Evolutionary conservation across 2,888 invertebrate genomes (phyloP).

Genomic region (Spicauda simplicius): DNA sequence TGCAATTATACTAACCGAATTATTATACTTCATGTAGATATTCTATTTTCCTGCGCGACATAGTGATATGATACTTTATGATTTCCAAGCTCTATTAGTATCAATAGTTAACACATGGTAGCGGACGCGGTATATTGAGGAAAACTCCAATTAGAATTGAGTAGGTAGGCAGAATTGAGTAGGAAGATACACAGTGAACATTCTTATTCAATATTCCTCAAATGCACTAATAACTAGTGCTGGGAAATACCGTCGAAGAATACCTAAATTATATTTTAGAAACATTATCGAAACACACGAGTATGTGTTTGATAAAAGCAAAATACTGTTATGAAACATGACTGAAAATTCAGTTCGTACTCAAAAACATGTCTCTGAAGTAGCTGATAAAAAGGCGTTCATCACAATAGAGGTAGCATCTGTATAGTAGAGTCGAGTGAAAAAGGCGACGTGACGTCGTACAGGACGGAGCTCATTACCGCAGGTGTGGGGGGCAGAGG

Average conservation of each 20-base stretch:
- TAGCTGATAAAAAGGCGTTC: not conserved
- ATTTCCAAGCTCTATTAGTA: not conserved
- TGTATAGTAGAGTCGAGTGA: slow-evolving; percentile 43
- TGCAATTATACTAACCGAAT: not conserved
- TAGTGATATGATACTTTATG: not conserved
- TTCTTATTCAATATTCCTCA: not conserved
- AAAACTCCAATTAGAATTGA: not conserved
- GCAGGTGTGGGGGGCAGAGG: slow-evolving; percentile 50
- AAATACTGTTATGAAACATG: not conserved
- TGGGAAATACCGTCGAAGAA: not conserved
- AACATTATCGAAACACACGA: not conserved
- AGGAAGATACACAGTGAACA: not conserved
- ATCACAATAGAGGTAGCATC: slow-evolving; percentile 6
- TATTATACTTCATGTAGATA: not conserved
- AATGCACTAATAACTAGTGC: not conserved
- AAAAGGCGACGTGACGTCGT: slow-evolving; percentile 51
- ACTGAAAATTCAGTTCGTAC: slow-evolving; percentile 9
- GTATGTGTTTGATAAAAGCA: not conserved
- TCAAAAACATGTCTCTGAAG: slow-evolving; percentile 2
- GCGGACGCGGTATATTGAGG: not conserved
- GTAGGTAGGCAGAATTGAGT: not conserved
- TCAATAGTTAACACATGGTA: not conserved
- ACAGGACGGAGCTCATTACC: slow-evolving; percentile 75
- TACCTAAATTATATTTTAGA: not conserved
- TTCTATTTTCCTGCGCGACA: not conserved